Evolutionary conservation across 2,113 vertebrate genomes (phyloP).

Genomic region (Myrmophylax atrothorax): DNA sequence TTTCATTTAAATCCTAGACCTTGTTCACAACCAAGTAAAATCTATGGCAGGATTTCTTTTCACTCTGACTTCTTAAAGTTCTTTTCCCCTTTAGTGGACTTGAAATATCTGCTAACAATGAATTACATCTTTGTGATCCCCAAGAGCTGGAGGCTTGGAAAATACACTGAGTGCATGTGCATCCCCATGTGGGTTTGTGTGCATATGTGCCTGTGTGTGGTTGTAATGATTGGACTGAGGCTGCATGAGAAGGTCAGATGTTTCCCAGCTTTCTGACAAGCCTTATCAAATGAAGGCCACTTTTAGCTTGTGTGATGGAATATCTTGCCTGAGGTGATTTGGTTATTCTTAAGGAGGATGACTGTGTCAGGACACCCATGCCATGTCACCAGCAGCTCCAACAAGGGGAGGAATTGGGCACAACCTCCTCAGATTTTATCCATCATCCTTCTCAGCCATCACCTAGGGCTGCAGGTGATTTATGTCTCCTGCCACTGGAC

Average conservation of each 20-base stretch:
- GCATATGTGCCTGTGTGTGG: rapidly evolving
- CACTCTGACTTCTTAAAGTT: neutral
- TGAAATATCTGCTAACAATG: neutral
- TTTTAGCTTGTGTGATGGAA: neutral
- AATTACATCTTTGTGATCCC: neutral
- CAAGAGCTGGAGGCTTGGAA: neutral
- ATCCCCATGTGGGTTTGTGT: rapidly evolving
- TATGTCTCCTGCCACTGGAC: neutral
- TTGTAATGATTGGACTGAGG: neutral
- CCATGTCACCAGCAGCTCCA: too few relatives aligned
- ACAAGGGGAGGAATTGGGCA: neutral
- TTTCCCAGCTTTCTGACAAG: neutral
- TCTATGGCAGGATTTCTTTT: neutral
- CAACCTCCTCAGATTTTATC: neutral
- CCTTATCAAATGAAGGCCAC: neutral
- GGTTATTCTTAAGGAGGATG: neutral
- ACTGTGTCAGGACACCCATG: too few relatives aligned
- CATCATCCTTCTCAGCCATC: neutral
- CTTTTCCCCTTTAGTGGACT: neutral
- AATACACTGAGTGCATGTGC: neutral
- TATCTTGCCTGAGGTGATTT: neutral
- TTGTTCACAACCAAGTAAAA: slow-evolving; percentile 41
- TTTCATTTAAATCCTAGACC: slow-evolving; percentile 51
- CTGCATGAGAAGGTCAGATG: neutral
- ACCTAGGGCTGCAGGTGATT: neutral